These are phyloP conservation scores for Drosophila melanocephala DNA, from an alignment of 2,888 invertebrate species.

Conservation along the genomic window DNA sequence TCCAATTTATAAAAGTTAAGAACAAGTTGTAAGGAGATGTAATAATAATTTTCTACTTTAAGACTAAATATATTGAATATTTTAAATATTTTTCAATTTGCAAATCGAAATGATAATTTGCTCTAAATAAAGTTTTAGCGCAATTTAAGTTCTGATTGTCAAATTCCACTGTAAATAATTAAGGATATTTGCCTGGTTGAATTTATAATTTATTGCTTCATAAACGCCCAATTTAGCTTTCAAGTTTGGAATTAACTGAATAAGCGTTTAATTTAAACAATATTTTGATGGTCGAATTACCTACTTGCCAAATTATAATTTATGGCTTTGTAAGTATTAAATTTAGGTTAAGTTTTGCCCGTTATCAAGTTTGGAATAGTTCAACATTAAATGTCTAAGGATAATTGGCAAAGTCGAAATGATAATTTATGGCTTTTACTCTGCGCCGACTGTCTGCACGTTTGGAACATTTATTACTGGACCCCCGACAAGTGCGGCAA, in stretches of 20 bases:
- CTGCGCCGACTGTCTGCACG: slow-evolving; percentile 44
- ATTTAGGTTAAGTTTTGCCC: background rate
- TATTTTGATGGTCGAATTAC: background rate
- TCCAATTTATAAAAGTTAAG: background rate
- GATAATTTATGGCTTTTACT: slow-evolving; percentile 46
- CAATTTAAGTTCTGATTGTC: background rate
- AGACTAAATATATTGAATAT: background rate
- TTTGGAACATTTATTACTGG: slow-evolving; percentile 51
- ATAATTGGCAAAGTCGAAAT: slow-evolving; percentile 33
- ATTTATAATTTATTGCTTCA: background rate
- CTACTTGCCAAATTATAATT: background rate
- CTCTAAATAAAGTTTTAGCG: background rate
- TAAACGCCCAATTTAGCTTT: background rate
- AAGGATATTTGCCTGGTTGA: background rate
- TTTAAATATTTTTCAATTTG: background rate
- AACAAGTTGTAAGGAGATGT: background rate
- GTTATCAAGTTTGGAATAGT: slow-evolving; percentile 9
- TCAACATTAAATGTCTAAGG: slow-evolving; percentile 28
- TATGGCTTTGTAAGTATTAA: background rate
- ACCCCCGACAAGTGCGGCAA: slow-evolving; percentile 41
- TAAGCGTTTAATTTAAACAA: background rate
- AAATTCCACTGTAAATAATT: background rate
- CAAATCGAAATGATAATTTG: background rate
- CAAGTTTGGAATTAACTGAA: background rate
- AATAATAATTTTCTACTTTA: background rate